A percentile compares a stretch with the other conserved stretches of the same genome.
These are phyloP conservation scores for Tupiocoris notatus DNA, from an alignment of 2,888 invertebrate genomes.

Conservation along the genomic window DNA sequence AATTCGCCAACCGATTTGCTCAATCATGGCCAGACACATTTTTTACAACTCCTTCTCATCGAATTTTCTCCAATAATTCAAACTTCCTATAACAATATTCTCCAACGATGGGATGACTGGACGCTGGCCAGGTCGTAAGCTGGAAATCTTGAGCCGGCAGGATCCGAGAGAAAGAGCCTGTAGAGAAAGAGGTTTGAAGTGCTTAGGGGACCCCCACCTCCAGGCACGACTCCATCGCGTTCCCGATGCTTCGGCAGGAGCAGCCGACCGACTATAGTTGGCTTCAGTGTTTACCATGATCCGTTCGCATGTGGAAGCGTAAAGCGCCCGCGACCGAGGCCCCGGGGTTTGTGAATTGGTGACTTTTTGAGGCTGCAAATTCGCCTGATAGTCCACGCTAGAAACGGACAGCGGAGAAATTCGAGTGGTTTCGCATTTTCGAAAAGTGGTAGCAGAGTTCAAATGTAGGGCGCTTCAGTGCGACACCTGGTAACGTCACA, in stretches of 20 bases:
- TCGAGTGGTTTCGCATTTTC: too few relatives aligned
- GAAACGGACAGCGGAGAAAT: too few relatives aligned
- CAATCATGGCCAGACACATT: too few relatives aligned
- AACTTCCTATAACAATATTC: too few relatives aligned
- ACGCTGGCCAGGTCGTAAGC: too few relatives aligned
- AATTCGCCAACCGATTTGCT: too few relatives aligned
- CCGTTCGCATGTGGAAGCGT: constrained; percentile 13
- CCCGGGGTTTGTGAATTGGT: constrained; percentile 22
- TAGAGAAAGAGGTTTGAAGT: too few relatives aligned
- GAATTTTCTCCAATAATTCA: too few relatives aligned
- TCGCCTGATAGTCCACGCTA: not conserved
- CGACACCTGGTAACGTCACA: too few relatives aligned
- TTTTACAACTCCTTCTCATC: too few relatives aligned
- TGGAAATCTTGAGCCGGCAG: not conserved
- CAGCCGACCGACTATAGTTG: not conserved
- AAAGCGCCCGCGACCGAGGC: not conserved
- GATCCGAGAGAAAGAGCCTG: too few relatives aligned
- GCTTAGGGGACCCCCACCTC: not conserved
- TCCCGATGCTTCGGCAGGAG: not conserved
- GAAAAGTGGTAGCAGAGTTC: not conserved
- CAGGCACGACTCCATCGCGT: not conserved
- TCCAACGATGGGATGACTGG: too few relatives aligned
- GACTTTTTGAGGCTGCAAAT: not conserved
- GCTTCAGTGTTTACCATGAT: constrained; percentile 37
- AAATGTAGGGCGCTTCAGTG: not conserved